phyloP scores from a whole-genome alignment of 2,113 vertebrate genomes.

The Gobiocypris rarus region DNA sequence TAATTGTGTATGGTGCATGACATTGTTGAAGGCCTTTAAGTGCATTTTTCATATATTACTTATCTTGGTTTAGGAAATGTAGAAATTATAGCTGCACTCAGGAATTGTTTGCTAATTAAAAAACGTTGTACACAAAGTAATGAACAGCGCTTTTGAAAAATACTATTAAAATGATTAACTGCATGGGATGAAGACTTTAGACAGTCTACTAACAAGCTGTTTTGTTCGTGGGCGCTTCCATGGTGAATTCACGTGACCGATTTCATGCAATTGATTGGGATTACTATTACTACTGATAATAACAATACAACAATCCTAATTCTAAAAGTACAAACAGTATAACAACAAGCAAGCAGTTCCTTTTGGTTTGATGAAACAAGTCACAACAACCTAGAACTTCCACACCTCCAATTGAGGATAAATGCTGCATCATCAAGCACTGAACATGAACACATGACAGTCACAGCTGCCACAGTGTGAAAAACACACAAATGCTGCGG shows the following conservation, averaged over 20 bases:
- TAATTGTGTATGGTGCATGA: neutral
- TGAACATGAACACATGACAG: constrained; percentile 2
- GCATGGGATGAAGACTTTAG: neutral
- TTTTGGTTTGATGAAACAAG: neutral
- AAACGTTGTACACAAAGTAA: neutral
- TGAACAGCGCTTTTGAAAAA: neutral
- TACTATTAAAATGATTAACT: neutral
- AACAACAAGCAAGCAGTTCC: neutral
- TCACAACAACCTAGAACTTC: neutral
- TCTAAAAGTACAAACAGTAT: neutral
- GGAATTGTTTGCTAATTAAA: neutral
- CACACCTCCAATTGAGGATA: neutral
- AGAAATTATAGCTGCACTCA: neutral
- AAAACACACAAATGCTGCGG: neutral
- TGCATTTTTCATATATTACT: neutral
- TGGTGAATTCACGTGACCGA: neutral
- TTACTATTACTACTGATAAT: neutral
- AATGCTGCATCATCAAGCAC: neutral
- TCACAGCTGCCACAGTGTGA: neutral
- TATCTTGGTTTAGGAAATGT: neutral
- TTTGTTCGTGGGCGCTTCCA: neutral
- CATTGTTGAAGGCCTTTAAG: neutral
- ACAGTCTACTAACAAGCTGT: neutral
- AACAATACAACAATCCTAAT: too few species aligned
- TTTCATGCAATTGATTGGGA: neutral